phyloP scores from a whole-genome alignment of 2,113 vertebrate species.

The Pogonocichla stellata region DNA sequence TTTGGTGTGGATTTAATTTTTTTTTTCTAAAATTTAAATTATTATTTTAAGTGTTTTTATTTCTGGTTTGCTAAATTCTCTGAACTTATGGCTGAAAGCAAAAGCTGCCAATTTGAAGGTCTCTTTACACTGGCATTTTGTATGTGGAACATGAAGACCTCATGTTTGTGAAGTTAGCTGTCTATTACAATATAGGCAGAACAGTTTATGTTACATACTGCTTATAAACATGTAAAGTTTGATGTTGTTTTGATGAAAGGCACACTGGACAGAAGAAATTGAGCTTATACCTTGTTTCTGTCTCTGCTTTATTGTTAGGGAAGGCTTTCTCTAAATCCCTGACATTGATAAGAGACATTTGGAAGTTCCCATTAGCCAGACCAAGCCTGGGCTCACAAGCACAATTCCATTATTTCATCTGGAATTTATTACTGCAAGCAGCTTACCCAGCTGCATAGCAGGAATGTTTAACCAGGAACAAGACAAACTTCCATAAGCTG shows the following conservation, averaged over 20 bases:
- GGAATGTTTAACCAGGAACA: conserved; percentile 54
- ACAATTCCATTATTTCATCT: conserved; percentile 9
- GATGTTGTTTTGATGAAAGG: background rate
- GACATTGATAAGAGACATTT: background rate
- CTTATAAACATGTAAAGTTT: background rate
- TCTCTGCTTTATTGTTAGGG: background rate
- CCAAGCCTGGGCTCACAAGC: background rate
- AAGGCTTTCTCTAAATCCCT: background rate
- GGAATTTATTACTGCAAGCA: background rate
- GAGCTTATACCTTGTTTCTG: background rate
- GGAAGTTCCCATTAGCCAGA: background rate
- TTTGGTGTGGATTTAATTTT: background rate
- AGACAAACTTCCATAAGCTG: conserved; percentile 69
- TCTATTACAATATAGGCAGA: background rate
- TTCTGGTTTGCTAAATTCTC: background rate
- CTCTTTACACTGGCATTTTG: background rate
- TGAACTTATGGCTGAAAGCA: background rate
- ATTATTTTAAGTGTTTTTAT: background rate
- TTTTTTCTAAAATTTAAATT: background rate
- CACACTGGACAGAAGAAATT: background rate
- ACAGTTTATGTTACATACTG: background rate
- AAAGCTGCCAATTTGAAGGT: background rate
- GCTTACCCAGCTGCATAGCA: background rate
- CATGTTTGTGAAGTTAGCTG: background rate
- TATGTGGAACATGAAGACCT: background rate